Evolutionary conservation across 37 sponge, comb jelly and placozoan genomes (phyloP).

Genomic region (Bolinopsis microptera): DNA sequence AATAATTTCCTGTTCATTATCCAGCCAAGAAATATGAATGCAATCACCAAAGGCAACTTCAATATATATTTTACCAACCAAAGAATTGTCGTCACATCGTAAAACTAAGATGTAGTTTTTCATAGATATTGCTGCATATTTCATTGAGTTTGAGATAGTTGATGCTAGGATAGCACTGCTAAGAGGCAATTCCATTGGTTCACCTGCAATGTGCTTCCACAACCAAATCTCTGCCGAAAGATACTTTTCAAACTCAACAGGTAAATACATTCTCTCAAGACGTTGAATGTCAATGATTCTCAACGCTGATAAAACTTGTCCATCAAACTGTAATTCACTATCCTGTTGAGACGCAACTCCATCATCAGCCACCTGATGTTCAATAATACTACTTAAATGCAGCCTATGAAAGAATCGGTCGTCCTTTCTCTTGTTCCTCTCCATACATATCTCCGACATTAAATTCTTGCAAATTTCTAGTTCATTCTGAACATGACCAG

Average conservation of each 20-base stretch:
- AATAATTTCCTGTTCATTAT: background rate
- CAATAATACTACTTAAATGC: background rate
- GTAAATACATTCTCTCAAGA: background rate
- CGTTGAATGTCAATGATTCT: constrained; percentile 27
- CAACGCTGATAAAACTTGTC: background rate
- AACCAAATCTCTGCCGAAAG: background rate
- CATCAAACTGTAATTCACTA: background rate
- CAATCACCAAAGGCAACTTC: background rate
- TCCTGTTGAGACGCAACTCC: background rate
- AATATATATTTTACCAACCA: background rate
- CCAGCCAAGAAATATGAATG: background rate
- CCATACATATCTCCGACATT: background rate
- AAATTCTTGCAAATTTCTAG: background rate
- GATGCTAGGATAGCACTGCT: background rate
- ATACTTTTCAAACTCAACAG: background rate
- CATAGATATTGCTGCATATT: background rate
- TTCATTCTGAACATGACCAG: background rate
- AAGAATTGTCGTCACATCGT: background rate
- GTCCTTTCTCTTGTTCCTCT: constrained; percentile 22
- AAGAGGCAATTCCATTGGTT: background rate
- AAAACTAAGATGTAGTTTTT: background rate
- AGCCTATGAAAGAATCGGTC: background rate
- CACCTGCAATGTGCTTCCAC: background rate
- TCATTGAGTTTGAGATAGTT: background rate
- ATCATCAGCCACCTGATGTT: background rate